Conservation (phyloP, 37 sponge, comb jelly and placozoan species). For the Theonella swinhoei region DNA sequence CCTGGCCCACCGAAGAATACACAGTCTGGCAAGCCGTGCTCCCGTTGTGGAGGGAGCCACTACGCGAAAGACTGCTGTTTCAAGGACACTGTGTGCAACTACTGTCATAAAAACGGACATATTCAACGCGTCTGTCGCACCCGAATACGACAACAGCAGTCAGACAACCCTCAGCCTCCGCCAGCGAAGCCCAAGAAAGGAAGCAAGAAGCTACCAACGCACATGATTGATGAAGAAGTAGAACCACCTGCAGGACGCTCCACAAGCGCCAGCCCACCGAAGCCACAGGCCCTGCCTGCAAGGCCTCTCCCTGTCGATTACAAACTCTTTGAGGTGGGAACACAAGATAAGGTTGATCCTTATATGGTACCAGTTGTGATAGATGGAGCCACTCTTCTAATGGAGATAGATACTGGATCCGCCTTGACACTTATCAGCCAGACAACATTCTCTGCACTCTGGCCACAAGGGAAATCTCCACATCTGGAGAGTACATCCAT, state of each 20-base stretch:
- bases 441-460: neutral
- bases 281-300: neutral
- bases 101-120: slow-evolving; percentile 32
- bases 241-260: neutral
- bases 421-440: neutral
- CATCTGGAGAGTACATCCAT: neutral
- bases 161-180: slow-evolving; percentile 5
- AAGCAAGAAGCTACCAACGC: neutral
- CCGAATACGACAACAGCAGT: neutral
- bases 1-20: neutral
- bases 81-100: neutral
- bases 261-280: neutral
- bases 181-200: neutral
- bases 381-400: neutral
- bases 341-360: neutral
- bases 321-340: neutral
- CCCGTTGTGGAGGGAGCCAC: slow-evolving; percentile 20
- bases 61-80: neutral
- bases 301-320: neutral
- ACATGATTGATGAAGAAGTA: neutral
- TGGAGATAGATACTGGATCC: neutral
- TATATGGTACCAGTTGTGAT: neutral
- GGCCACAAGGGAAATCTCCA: neutral
- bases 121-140: slow-evolving; percentile 8
- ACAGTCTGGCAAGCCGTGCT: neutral